Conservation (phyloP, 1,140 invertebrate genomes). For the Amphibalanus amphitrite region DNA sequence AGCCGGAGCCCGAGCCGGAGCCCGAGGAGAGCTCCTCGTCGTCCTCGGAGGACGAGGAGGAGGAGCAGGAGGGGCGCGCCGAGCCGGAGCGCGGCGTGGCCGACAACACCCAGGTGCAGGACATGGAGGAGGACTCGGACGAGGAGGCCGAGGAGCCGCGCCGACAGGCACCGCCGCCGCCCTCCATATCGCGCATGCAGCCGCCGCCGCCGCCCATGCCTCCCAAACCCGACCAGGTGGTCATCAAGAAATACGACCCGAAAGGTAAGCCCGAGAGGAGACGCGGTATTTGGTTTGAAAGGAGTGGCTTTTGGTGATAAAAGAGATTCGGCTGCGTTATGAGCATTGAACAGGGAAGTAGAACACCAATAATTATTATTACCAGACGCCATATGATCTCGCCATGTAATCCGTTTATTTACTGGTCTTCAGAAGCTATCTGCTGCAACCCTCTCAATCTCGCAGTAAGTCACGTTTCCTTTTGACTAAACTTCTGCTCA, state of each 20-base stretch:
- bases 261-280: slow-evolving; percentile 40
- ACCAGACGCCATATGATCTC: no score
- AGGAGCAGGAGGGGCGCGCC: slow-evolving; percentile 20
- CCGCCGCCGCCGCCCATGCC: slow-evolving; percentile 62
- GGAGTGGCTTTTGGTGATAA: no score
- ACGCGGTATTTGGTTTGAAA: no score
- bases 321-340: no score
- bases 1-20: slow-evolving; percentile 28
- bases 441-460: no score
- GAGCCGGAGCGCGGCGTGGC: slow-evolving; percentile 14
- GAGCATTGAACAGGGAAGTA: no score
- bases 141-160: slow-evolving; percentile 28
- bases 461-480: no score
- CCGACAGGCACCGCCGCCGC: slow-evolving; percentile 16
- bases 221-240: slow-evolving; percentile 65
- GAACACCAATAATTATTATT: no score
- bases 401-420: no score
- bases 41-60: slow-evolving; percentile 22
- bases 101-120: slow-evolving; percentile 41
- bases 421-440: no score
- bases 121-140: slow-evolving; percentile 65
- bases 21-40: slow-evolving; percentile 37
- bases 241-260: slow-evolving; percentile 96
- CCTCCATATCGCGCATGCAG: slow-evolving; percentile 30
- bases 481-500: no score